Evolutionary conservation across 2,113 vertebrate species (phyloP).

Genomic region (Podocnemis expansa): DNA sequence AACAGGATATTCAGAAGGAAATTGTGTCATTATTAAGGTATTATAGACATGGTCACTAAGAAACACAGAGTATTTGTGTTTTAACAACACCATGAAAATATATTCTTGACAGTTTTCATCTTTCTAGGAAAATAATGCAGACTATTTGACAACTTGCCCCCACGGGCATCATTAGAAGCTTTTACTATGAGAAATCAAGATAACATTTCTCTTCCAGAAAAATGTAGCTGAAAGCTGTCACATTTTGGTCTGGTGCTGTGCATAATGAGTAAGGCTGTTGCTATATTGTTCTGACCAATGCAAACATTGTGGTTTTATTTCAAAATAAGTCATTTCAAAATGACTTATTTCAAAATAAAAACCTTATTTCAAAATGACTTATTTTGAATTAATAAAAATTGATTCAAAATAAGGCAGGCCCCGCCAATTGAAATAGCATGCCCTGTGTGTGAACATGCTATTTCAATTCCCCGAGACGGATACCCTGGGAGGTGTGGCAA

Average conservation of each 20-base stretch:
- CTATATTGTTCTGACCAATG: conserved; percentile 18
- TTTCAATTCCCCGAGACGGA: too few relatives aligned
- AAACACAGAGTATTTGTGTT: not conserved
- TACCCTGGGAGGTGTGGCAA: too few relatives aligned
- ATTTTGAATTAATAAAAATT: too few relatives aligned
- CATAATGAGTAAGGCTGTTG: conserved; percentile 37
- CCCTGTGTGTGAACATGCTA: too few relatives aligned
- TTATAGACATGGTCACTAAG: not conserved
- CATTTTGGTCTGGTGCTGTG: not conserved
- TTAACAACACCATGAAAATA: not conserved
- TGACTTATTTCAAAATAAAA: too few relatives aligned
- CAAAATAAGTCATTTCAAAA: too few relatives aligned
- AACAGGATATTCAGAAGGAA: not conserved
- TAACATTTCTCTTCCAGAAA: conserved; percentile 48
- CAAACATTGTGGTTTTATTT: conserved; percentile 26
- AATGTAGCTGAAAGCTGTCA: conserved; percentile 53
- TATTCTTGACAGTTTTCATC: conserved; percentile 14
- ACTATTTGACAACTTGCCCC: conserved; percentile 49
- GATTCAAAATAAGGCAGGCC: too few relatives aligned
- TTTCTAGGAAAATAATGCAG: conserved; percentile 28
- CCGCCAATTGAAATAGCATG: too few relatives aligned
- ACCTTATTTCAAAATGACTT: too few relatives aligned
- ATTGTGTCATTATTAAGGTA: not conserved
- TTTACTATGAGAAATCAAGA: conserved; percentile 48
- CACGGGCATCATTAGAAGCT: conserved; percentile 38